These are phyloP conservation scores for Aporophyla lueneburgensis DNA, from an alignment of 2,888 invertebrate species.

Conservation along the genomic window DNA sequence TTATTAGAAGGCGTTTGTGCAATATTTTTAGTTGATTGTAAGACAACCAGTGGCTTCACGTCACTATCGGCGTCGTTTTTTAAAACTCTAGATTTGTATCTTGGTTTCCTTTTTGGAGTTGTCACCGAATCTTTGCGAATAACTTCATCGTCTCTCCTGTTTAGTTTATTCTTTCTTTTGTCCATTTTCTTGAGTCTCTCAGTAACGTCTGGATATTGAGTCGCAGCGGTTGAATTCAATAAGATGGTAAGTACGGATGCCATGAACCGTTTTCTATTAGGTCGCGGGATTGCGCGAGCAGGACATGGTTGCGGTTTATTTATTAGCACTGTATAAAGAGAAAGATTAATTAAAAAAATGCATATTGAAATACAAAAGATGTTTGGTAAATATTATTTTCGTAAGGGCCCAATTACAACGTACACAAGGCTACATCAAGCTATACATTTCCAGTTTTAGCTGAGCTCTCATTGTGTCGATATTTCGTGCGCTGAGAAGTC, in stretches of 20 bases:
- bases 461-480: too few species aligned
- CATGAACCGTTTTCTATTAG: slow-evolving; percentile 74
- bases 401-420: not conserved
- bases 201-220: slow-evolving; percentile 73
- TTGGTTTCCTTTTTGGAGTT: slow-evolving; percentile 56
- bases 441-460: too few species aligned
- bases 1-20: slow-evolving; percentile 74
- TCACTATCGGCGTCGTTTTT: slow-evolving; percentile 62
- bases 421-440: too few species aligned
- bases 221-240: slow-evolving; percentile 77
- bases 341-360: not conserved
- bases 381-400: not conserved
- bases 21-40: slow-evolving; percentile 75
- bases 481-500: too few species aligned
- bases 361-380: not conserved
- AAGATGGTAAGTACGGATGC: slow-evolving; percentile 76
- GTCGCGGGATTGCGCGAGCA: slow-evolving; percentile 68
- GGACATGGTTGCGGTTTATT: slow-evolving; percentile 55
- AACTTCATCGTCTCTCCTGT: slow-evolving; percentile 16
- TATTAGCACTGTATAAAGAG: slow-evolving; percentile 1
- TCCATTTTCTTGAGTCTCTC: slow-evolving; percentile 20
- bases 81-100: slow-evolving; percentile 69
- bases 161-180: slow-evolving; percentile 17
- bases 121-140: not conserved
- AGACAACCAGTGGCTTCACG: slow-evolving; percentile 69